phyloP scores from a whole-genome alignment of 1,140 invertebrate species.

The Anadara kagoshimensis region DNA sequence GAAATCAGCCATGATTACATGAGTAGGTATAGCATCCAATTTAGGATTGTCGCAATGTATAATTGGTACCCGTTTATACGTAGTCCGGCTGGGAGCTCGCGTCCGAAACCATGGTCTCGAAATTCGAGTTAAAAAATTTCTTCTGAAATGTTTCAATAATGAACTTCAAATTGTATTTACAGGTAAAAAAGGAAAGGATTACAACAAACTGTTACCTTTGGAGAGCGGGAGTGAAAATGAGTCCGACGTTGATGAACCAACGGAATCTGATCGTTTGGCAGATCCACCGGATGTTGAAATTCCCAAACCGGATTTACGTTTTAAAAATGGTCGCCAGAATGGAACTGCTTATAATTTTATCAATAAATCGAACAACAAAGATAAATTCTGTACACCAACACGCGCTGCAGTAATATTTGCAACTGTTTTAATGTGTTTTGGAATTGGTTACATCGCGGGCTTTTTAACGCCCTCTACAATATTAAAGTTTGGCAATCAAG shows the following conservation, averaged over 20 bases:
- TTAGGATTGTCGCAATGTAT: not conserved
- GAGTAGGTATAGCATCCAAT: not conserved
- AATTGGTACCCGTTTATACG: not conserved
- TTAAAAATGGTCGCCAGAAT: slow-evolving; percentile 27
- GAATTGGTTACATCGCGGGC: slow-evolving; percentile 50
- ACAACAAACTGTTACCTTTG: slow-evolving; percentile 38
- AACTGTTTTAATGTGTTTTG: slow-evolving; percentile 39
- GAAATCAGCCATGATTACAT: not conserved
- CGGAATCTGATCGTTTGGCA: not conserved
- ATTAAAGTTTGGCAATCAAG: not conserved
- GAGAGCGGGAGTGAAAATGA: slow-evolving; percentile 50
- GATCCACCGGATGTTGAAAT: slow-evolving; percentile 20
- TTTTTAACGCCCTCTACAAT: slow-evolving; percentile 42
- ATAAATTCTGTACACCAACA: slow-evolving; percentile 44
- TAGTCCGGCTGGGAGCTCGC: not conserved
- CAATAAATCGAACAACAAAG: slow-evolving; percentile 9
- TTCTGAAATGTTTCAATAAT: not conserved
- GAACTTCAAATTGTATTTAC: not conserved
- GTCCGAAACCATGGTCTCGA: not conserved
- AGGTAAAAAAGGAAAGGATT: slow-evolving; percentile 16
- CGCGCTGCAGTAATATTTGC: slow-evolving; percentile 40
- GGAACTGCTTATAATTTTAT: slow-evolving; percentile 42
- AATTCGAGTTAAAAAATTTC: not conserved
- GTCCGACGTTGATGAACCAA: slow-evolving; percentile 34
- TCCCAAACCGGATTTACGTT: slow-evolving; percentile 6